These are phyloP conservation scores for Ametastegia equiseti DNA, from an alignment of 2,888 invertebrate species.

Conservation along the genomic window DNA sequence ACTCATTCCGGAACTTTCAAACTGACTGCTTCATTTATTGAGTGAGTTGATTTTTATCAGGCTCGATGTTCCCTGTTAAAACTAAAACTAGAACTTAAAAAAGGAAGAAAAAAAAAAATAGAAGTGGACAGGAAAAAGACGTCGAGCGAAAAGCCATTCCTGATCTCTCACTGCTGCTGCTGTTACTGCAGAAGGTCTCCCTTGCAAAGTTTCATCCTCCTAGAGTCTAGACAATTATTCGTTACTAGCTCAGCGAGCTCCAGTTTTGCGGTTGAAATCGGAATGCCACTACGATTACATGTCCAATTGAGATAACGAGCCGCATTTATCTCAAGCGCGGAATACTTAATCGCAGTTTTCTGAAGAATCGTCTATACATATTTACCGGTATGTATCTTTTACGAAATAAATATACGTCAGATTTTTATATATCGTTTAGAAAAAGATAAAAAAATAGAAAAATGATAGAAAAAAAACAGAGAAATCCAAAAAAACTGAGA, in stretches of 20 bases:
- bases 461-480: too few species aligned
- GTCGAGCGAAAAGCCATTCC: background rate
- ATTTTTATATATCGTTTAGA: too few species aligned
- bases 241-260: background rate
- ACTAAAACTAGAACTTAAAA: too few species aligned
- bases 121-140: background rate
- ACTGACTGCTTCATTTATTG: slow-evolving; percentile 21
- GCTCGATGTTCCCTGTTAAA: background rate
- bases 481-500: too few species aligned
- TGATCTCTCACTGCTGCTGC: background rate
- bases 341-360: background rate
- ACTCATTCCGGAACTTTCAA: slow-evolving; percentile 24
- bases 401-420: too few species aligned
- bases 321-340: slow-evolving; percentile 19
- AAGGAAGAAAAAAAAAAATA: background rate
- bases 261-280: background rate
- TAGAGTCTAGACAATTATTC: slow-evolving; percentile 17
- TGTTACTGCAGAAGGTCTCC: background rate
- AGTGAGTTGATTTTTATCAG: slow-evolving; percentile 23
- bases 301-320: slow-evolving; percentile 22
- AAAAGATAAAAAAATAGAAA: too few species aligned
- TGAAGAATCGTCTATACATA: too few species aligned
- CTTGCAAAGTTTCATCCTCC: background rate
- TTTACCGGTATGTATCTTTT: too few species aligned
- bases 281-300: slow-evolving; percentile 6